Base-by-base conservation (phyloP, 2,888 invertebrate species). In the Agelastica alni region DNA sequence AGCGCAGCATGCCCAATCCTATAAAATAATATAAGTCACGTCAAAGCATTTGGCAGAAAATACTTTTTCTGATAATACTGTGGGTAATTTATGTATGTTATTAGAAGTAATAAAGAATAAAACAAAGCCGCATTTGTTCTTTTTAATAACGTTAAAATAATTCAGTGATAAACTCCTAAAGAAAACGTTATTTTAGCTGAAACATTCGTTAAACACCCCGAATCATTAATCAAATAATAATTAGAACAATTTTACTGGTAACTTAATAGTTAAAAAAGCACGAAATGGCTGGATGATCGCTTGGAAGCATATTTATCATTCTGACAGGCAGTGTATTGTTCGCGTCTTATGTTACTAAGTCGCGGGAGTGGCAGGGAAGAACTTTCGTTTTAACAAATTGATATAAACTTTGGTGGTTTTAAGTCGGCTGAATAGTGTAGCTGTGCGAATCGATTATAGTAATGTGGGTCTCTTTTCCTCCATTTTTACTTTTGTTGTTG, bases 201-300 rank as follows among this genome's bases (percentile, higher is more conserved):
- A 41, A 30, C 39, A 39, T 30, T 48, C 30, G 39, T 18, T 49
- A 49, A 56, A 20, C 59, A 57, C 42, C n/a, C 13, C 14, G 31
- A 54, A 60, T 55, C 65, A 65, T 65, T 61, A 65, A 65, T 65
- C 65, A 65, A 59, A 58, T 39, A 59, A 65, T 65, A 65, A 65
- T 65, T 63, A 64, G 61, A 60, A 48, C 51, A 64, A 63, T 62
- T 62, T 65, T 53, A 58, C 62, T 62, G 44, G 59, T 51, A 62
- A 65, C 64, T 65, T 61, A 59, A 63, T 63, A 62, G 61, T 59
- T 54, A 61, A 63, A 65, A 65, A 67, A 66, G 62, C 64, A 62
- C 60, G 60, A 46, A 62, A 63, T 59, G 61, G 61, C 59, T 55
- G 58, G 65, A 63, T 64, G 62, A 64, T 65, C 61, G 58, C 63